Evolutionary conservation across 2,113 vertebrate genomes (phyloP), one percentile per base, ranked within the genome.

Genomic region (Theristicus caerulescens): DNA sequence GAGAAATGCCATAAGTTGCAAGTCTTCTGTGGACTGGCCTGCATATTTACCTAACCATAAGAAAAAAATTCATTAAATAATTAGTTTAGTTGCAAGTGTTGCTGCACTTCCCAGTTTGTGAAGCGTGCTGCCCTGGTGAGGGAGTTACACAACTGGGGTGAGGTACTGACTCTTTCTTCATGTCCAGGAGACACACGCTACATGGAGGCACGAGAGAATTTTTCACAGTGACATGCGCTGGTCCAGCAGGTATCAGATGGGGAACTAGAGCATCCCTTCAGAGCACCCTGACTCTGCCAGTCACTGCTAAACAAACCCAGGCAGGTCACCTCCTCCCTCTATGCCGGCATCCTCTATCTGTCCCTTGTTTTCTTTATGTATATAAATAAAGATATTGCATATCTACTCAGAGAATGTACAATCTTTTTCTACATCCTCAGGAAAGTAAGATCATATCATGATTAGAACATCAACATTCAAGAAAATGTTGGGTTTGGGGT

Each of bases 191-290:
- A 40, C 12, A 10, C 14, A 13, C 4, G 8, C 7, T 34, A 16
- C 22, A 8, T 6, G 32, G 59, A 62, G 31, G 27, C n/a, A 55
- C 0, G 1, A 71, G 32, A 81, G 25, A 64, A 22, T 16, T 61
- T 38, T 78, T 38, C 55, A 51, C 34, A 76, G 27, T 1, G 0
- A 64, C 29, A 17, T 1, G 2, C 1, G 3, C 32, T 44, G 24
- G 24, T 57, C 11, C 32, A 69, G 49, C 47, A 74, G 7, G 32
- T 36, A 47, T 7, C 27, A 34, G 32, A n/a, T 4, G 9, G 51
- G 27, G 20, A 66, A 55, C 6, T 6, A 49, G 42, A 59, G 25
- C 38, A 71, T 27, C 46, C n/a, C 40, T 61, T 40, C 0, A 0
- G 27, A 73, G 34, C 44, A 62, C 13, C 18, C 16, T 10, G 6